phyloP scores from a whole-genome alignment of 2,797 vertebrate species.

The Momotus momota region DNA sequence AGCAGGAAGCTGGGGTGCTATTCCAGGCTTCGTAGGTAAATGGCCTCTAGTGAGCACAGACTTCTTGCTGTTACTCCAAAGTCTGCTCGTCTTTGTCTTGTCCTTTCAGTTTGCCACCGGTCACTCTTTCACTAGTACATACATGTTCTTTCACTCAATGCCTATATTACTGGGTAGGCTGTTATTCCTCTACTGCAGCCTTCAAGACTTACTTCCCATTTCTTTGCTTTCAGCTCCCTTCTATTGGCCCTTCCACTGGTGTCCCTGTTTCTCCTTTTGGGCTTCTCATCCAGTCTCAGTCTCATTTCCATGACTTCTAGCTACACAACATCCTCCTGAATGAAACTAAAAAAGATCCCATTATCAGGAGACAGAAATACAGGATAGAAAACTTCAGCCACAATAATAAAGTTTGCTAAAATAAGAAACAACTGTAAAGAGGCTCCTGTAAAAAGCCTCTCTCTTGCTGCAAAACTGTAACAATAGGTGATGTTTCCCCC shows the following conservation, averaged over 20 bases:
- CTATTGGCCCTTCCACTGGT: neutral
- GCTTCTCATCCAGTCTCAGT: neutral
- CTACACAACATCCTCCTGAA: neutral
- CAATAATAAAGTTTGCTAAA: neutral
- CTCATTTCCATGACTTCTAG: neutral
- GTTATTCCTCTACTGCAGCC: neutral
- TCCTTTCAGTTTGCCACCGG: neutral
- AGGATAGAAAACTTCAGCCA: neutral
- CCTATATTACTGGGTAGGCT: neutral
- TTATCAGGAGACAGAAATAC: neutral
- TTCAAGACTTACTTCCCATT: neutral
- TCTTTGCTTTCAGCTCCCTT: neutral
- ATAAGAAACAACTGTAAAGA: neutral
- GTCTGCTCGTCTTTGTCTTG: neutral
- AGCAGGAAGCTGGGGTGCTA: neutral
- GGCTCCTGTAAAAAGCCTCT: neutral
- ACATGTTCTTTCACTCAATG: neutral
- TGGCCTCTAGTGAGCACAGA: neutral
- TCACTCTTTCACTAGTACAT: no score
- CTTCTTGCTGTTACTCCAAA: neutral
- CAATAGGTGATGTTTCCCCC: neutral
- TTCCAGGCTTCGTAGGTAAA: neutral
- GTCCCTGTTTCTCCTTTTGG: neutral
- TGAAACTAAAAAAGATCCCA: neutral
- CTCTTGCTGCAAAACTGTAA: neutral